Conservation (phyloP, 2,888 invertebrate species). For the Drosophila paucipuncta region DNA sequence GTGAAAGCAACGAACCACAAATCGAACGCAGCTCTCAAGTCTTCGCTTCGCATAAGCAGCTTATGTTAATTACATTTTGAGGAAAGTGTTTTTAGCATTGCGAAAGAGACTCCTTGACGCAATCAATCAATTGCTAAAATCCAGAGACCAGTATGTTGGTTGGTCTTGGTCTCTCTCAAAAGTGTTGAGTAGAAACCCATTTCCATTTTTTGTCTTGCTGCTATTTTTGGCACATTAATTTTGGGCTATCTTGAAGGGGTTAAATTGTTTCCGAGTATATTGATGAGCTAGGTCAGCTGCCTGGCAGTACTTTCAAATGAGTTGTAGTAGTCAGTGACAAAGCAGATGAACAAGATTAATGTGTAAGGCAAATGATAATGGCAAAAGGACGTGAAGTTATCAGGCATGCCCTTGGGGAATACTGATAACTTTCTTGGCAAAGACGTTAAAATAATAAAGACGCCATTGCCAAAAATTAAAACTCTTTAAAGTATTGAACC, state of each 20-base stretch:
- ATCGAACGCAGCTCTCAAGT: neutral
- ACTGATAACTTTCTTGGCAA: neutral
- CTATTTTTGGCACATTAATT: constrained; percentile 31
- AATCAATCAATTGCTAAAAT: constrained; percentile 67
- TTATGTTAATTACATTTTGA: constrained; percentile 77
- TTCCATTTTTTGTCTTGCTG: constrained; percentile 51
- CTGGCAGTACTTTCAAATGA: constrained; percentile 26
- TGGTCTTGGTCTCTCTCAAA: constrained; percentile 37
- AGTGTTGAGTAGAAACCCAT: constrained; percentile 60
- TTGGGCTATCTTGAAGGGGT: constrained; percentile 31
- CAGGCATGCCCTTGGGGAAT: neutral
- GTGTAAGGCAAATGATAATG: constrained; percentile 5
- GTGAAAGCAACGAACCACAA: constrained; percentile 34
- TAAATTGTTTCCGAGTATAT: constrained; percentile 37
- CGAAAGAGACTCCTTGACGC: constrained; percentile 9
- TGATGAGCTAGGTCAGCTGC: constrained; percentile 61
- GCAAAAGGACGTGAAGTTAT: neutral
- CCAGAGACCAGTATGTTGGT: constrained; percentile 28
- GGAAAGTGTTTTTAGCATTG: constrained; percentile 29
- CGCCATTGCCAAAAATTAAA: neutral
- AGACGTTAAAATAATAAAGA: neutral
- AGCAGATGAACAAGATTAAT: constrained; percentile 33
- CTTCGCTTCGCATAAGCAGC: constrained; percentile 54
- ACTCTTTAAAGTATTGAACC: neutral
- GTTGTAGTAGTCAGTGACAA: constrained; percentile 51